These are phyloP conservation scores for Barypeithes pellucidus DNA, from an alignment of 2,888 invertebrate genomes.

Conservation along the genomic window DNA sequence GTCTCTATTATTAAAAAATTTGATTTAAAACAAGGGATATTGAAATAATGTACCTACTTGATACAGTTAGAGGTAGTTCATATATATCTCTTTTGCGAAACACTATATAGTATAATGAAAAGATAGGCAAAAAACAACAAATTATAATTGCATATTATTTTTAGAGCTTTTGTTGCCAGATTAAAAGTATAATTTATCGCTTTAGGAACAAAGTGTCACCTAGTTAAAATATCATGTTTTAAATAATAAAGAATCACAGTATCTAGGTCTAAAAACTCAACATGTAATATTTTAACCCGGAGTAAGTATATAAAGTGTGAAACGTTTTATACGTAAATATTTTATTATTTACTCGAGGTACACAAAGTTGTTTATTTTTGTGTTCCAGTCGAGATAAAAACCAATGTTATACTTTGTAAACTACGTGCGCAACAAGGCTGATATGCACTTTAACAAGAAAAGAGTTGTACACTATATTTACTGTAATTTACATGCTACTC, in stretches of 20 bases:
- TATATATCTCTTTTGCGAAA: too few relatives aligned
- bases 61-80: too few relatives aligned
- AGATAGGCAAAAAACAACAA: neutral
- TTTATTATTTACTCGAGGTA: constrained; percentile 50
- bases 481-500: too few relatives aligned
- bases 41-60: too few relatives aligned
- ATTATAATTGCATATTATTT: constrained; percentile 1
- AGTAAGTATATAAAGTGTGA: constrained; percentile 49
- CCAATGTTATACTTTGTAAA: constrained; percentile 42
- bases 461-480: neutral
- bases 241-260: constrained; percentile 42
- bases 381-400: constrained; percentile 47
- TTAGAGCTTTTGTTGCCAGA: constrained; percentile 12
- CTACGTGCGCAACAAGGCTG: constrained; percentile 36
- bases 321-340: constrained; percentile 50
- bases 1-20: too few relatives aligned
- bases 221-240: constrained; percentile 21
- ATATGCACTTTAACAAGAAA: constrained; percentile 4
- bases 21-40: too few relatives aligned
- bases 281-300: constrained; percentile 31
- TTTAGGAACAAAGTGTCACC: constrained; percentile 36
- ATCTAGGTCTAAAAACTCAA: constrained; percentile 38
- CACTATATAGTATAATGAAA: too few relatives aligned
- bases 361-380: constrained; percentile 46
- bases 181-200: constrained; percentile 33